Evolutionary conservation across 2,888 invertebrate genomes (phyloP), one percentile per base, ranked within the genome.

Genomic region (Acanthosoma haemorrhoidale): DNA sequence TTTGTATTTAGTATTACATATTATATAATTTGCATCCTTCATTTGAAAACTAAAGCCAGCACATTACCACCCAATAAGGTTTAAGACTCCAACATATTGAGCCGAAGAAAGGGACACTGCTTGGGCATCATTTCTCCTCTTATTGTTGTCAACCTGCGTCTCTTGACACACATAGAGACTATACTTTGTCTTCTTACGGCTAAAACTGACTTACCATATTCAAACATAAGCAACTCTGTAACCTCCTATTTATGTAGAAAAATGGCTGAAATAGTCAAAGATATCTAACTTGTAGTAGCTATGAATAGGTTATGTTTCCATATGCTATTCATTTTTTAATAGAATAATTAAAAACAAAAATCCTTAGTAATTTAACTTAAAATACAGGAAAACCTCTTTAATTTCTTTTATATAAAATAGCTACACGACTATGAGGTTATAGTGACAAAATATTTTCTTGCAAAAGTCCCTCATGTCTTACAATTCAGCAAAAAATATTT

Each of bases 111-210:
- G 60, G 41, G n/a, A 29, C 13, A 36, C 8, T 16, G 4, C n/a
- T 13, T 64, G 64, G 67, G 67, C 67, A 67, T 67, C 67, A 67
- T 57, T 67, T 67, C 32, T 43, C 57, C 57, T 67, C 51, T 67
- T 67, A 67, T 67, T 67, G 67, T 67, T 67, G 67, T 67, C 67
- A 67, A 67, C 67, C 67, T 67, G 16, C 29, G 15, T 67, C 51
- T 67, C 57, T 67, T 51, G 13, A 57, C 67, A 18, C 67, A 6
- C 34, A 67, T 67, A 67, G 67, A 67, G 67, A 67, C 67, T 67
- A 67, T 67, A 67, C 64, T 15, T 39, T 64, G n/a, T 29, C 31
- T 15, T 41, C 64, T 3, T n/a, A 51, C 25, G 8, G 51, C 51
- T 51, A 25, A n/a, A n/a, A n/a, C n/a, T n/a, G n/a, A n/a, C 51